A percentile compares a stretch with the other conserved stretches of the same genome.
Evolutionary conservation across 2,113 vertebrate species (phyloP).

Genomic region (Mesoclemmys tuberculata): DNA sequence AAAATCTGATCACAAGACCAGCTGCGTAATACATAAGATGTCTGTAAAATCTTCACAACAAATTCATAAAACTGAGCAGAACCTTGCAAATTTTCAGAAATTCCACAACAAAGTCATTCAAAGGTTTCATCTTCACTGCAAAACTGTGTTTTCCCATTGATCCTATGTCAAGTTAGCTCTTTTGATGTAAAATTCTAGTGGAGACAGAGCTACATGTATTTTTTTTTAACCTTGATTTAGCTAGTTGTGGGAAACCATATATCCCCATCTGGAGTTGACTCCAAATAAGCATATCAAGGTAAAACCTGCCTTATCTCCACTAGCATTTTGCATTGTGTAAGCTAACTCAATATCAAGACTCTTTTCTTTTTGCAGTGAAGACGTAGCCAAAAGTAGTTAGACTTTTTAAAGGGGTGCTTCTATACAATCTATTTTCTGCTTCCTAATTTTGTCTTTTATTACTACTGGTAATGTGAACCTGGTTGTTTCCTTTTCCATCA

Average conservation of each 20-base stretch:
- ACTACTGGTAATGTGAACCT: background rate
- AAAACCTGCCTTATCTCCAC: background rate
- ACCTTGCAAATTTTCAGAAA: background rate
- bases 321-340: background rate
- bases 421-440: background rate
- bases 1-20: background rate
- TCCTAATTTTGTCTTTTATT: background rate
- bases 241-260: background rate
- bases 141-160: background rate
- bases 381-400: background rate
- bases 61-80: background rate
- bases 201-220: background rate
- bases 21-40: rapidly evolving
- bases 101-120: background rate
- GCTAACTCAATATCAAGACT: background rate
- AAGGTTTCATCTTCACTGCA: background rate
- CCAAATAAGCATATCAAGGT: background rate
- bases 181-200: background rate
- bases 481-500: background rate
- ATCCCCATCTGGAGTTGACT: background rate
- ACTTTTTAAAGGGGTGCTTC: background rate
- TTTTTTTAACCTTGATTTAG: background rate
- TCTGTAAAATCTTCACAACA: background rate
- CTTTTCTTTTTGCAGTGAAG: background rate
- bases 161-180: background rate